Evolutionary conservation across 2,888 invertebrate species (phyloP).

Genomic region (Schizotus pectinicornis): DNA sequence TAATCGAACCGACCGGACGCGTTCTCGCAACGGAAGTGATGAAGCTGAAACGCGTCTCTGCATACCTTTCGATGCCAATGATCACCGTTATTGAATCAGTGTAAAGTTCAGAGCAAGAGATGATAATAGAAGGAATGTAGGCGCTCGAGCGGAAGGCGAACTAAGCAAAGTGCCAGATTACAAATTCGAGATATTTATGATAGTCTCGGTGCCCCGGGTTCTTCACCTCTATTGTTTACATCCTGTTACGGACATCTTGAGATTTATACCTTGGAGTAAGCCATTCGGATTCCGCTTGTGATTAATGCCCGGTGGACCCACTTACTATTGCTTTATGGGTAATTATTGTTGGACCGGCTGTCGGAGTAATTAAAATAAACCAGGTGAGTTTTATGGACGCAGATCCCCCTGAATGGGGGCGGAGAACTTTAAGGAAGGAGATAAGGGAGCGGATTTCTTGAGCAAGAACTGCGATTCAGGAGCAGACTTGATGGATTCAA

Average conservation of each 20-base stretch:
- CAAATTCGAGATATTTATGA: slow-evolving; percentile 58
- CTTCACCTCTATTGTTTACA: slow-evolving; percentile 59
- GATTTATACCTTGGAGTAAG: slow-evolving; percentile 53
- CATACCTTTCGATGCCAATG: slow-evolving; percentile 30
- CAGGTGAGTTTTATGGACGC: slow-evolving; percentile 3
- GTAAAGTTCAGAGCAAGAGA: slow-evolving; percentile 36
- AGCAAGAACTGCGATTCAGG: too few species aligned
- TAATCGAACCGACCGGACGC: too few species aligned
- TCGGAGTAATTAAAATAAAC: background rate
- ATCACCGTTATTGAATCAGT: slow-evolving; percentile 37
- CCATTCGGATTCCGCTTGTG: slow-evolving; percentile 48
- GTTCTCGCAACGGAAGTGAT: too few species aligned
- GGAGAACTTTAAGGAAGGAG: too few species aligned
- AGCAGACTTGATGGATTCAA: too few species aligned
- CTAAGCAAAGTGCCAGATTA: slow-evolving; percentile 56
- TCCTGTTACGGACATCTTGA: slow-evolving; percentile 57
- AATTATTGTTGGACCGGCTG: too few species aligned
- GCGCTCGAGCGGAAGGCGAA: slow-evolving; percentile 54
- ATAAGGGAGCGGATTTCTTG: too few species aligned
- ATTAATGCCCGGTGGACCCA: slow-evolving; percentile 43
- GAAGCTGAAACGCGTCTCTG: slow-evolving; percentile 5
- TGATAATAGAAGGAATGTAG: slow-evolving; percentile 54
- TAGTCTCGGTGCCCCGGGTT: slow-evolving; percentile 56
- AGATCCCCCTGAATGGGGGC: too few species aligned
- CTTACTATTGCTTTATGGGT: slow-evolving; percentile 37